A percentile compares a stretch with the other conserved stretches of the same genome.
Conservation (phyloP, 2,113 vertebrate species). For the Macrotus californicus region DNA sequence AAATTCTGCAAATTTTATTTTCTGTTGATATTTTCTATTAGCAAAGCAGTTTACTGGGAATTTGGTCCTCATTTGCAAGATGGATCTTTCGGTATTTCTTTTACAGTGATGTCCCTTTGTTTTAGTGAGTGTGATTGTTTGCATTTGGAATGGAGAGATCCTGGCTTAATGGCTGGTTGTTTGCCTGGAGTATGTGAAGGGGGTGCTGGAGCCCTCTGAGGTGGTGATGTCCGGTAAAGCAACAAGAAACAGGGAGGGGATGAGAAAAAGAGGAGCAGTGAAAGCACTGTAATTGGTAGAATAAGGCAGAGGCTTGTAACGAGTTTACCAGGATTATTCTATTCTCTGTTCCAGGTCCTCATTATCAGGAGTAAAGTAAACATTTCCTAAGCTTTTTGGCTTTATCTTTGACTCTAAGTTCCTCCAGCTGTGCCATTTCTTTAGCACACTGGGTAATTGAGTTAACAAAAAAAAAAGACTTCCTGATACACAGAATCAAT, state of each 20-base stretch:
- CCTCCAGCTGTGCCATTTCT: neutral
- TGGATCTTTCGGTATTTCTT: neutral
- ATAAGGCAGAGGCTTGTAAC: neutral
- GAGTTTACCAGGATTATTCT: neutral
- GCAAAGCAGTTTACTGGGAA: neutral
- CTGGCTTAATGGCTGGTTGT: neutral
- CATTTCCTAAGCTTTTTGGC: neutral
- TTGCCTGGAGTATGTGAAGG: neutral
- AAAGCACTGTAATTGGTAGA: neutral
- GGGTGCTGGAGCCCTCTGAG: neutral
- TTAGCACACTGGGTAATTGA: neutral
- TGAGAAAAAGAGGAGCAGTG: neutral
- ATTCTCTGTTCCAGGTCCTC: neutral
- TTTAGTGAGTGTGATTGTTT: neutral
- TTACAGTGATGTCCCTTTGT: neutral
- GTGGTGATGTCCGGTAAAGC: neutral
- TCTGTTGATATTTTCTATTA: neutral
- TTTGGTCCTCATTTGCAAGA: neutral
- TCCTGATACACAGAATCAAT: neutral
- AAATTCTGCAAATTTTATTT: constrained; percentile 24
- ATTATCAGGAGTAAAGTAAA: constrained; percentile 19
- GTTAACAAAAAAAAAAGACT: neutral
- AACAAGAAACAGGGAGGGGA: neutral
- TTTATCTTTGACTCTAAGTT: constrained; percentile 14
- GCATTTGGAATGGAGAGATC: neutral